Evolutionary conservation across 2,888 invertebrate genomes (phyloP).

Genomic region (Agrilus cyanescens): DNA sequence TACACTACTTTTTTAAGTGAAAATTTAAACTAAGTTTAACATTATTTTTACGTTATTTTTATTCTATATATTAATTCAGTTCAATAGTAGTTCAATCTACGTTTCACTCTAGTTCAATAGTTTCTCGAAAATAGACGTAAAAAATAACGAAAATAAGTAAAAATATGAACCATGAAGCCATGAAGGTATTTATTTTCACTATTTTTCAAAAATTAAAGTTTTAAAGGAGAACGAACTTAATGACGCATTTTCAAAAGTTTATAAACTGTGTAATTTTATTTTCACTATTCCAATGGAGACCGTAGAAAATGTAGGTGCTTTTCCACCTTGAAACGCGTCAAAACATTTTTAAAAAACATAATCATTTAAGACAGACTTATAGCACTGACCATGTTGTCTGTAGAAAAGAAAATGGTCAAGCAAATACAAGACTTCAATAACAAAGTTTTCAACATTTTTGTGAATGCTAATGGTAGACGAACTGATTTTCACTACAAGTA

Average conservation of each 20-base stretch:
- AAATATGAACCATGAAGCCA: too few species aligned
- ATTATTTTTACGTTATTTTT: too few species aligned
- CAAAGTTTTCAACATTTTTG: slow-evolving; percentile 12
- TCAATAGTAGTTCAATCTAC: too few species aligned
- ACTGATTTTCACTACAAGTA: slow-evolving; percentile 1
- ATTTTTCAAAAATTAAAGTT: too few species aligned
- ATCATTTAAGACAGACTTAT: slow-evolving; percentile 18
- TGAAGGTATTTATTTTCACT: too few species aligned
- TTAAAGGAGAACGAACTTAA: slow-evolving; percentile 6
- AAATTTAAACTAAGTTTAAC: too few species aligned
- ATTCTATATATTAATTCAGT: too few species aligned
- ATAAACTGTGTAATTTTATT: neutral
- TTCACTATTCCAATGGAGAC: neutral
- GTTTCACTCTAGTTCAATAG: too few species aligned
- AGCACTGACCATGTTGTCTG: slow-evolving; percentile 18
- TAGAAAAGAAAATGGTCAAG: slow-evolving; percentile 7
- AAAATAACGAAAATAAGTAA: too few species aligned
- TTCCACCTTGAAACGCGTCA: slow-evolving; percentile 17
- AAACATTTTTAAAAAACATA: slow-evolving; percentile 18
- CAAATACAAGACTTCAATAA: slow-evolving; percentile 15
- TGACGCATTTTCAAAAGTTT: neutral
- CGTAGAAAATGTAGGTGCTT: neutral
- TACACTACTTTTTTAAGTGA: too few species aligned
- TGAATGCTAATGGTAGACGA: slow-evolving; percentile 7
- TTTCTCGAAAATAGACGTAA: too few species aligned